Base-by-base conservation (phyloP, 2,888 invertebrate genomes). In the Melieria omissa region DNA sequence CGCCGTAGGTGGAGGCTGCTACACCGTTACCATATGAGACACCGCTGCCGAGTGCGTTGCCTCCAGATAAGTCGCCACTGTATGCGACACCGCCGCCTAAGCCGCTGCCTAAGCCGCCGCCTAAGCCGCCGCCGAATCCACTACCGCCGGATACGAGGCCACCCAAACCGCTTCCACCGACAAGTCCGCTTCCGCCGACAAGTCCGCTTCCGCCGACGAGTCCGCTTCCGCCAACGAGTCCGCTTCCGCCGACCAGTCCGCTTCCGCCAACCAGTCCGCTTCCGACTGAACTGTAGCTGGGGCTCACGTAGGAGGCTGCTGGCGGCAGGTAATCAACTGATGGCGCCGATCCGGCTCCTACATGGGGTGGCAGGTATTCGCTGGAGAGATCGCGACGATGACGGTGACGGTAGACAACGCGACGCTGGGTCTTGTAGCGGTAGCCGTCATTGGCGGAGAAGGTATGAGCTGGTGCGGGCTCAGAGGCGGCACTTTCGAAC, bases 361-460 rank as follows among this genome's bases (percentile, higher is more conserved):
- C 69, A 12, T 62, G 41, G 52, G 83, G 81, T 44, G 81, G 85
- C 80, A 84, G 76, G 72, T 84, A 84, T 41, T 85, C 84, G 78
- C 75, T 82, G 76, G 80, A 80, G 46, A 81, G 83, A 76, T 78
- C 84, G 78, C 85, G 84, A 78, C 84, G 84, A 58, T 81, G 81
- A 68, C 84, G 84, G 70, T 82, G 80, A 77, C 79, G 66, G 64
- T 72, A 71, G 64, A 78, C 75, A 64, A 75, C 75, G 65, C 81
- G 83, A 74, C 78, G 81, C 55, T 80, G 78, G 75, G 81, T 85
- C 79, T 81, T 84, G 79, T 86, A 85, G 61, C 81, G 81, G 79
- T 86, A 86, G 16, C 85, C 85, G 74, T 83, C 84, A 52, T 66
- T 71, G 55, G 83, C 73, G 5, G 85, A 84, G 78, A 75, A 84